These are phyloP conservation scores for Anthoscopus minutus DNA, from an alignment of 2,113 vertebrate species.

Conservation along the genomic window DNA sequence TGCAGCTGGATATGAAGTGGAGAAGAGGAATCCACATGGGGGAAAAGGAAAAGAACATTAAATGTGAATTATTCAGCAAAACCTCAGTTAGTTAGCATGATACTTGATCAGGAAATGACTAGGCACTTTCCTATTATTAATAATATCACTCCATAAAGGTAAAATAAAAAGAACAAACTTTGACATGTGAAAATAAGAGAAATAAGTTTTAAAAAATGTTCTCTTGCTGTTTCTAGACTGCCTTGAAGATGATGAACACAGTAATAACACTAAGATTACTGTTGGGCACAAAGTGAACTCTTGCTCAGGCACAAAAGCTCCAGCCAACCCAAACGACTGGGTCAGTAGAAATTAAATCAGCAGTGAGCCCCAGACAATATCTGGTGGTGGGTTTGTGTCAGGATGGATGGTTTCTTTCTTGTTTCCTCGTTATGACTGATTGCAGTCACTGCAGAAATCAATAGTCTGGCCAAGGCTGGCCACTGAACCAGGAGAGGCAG, in stretches of 20 bases:
- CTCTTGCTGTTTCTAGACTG: not conserved
- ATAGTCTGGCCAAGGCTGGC: slow-evolving; percentile 53
- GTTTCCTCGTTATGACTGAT: slow-evolving; percentile 62
- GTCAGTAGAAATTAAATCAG: slow-evolving; percentile 71
- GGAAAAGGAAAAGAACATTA: not conserved
- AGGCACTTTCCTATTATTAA: not conserved
- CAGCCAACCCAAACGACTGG: not conserved
- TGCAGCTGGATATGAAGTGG: not conserved
- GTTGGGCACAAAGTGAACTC: not conserved
- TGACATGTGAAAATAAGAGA: not conserved
- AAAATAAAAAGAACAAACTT: not conserved
- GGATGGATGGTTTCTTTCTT: slow-evolving; percentile 33
- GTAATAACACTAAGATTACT: slow-evolving; percentile 20
- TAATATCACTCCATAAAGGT: not conserved
- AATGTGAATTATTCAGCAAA: not conserved
- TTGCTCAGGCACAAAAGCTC: not conserved
- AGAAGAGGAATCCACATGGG: not conserved
- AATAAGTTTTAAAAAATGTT: not conserved
- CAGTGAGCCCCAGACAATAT: slow-evolving; percentile 11
- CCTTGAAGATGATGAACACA: slow-evolving; percentile 18
- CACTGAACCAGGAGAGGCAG: slow-evolving; percentile 4
- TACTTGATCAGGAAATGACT: not conserved
- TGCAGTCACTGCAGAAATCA: slow-evolving; percentile 55
- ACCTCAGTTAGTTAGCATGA: not conserved
- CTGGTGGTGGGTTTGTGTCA: slow-evolving; percentile 55